These are phyloP conservation scores for Chrysomela aeneicollis DNA, from an alignment of 2,888 invertebrate species.

Conservation along the genomic window DNA sequence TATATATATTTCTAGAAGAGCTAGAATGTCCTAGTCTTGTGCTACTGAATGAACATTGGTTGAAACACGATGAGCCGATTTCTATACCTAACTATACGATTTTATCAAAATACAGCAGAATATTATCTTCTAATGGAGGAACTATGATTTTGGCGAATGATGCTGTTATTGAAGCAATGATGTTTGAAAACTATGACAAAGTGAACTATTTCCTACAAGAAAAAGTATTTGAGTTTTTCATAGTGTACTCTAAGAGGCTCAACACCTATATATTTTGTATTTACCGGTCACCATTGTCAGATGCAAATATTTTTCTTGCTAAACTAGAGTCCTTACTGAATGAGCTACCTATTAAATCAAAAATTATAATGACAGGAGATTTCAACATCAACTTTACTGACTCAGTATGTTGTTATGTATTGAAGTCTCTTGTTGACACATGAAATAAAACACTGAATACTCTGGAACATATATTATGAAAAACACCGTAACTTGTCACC, in stretches of 20 bases:
- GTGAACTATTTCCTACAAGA: background rate
- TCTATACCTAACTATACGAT: constrained; percentile 1
- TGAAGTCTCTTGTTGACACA: too few relatives aligned
- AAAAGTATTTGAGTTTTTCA: constrained; percentile 2
- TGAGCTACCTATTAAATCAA: background rate
- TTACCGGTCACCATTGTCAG: background rate
- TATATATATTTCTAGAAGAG: background rate
- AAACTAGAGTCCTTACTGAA: background rate
- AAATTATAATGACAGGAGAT: background rate
- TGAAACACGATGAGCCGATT: constrained; percentile 1
- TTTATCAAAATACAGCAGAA: background rate
- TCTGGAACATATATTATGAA: too few relatives aligned
- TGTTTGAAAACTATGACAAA: background rate
- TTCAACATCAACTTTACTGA: background rate
- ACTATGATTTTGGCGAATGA: background rate
- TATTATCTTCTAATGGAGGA: background rate
- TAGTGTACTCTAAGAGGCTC: background rate
- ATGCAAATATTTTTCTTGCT: background rate
- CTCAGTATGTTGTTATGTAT: too few relatives aligned
- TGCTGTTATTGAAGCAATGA: background rate
- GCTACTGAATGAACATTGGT: constrained; percentile 13
- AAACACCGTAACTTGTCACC: too few relatives aligned
- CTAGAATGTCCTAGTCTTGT: background rate
- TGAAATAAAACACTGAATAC: too few relatives aligned
- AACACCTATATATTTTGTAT: background rate